Evolutionary conservation across 2,888 invertebrate genomes (phyloP), one percentile per base, ranked within the genome.

Genomic region (Diogma glabrata): DNA sequence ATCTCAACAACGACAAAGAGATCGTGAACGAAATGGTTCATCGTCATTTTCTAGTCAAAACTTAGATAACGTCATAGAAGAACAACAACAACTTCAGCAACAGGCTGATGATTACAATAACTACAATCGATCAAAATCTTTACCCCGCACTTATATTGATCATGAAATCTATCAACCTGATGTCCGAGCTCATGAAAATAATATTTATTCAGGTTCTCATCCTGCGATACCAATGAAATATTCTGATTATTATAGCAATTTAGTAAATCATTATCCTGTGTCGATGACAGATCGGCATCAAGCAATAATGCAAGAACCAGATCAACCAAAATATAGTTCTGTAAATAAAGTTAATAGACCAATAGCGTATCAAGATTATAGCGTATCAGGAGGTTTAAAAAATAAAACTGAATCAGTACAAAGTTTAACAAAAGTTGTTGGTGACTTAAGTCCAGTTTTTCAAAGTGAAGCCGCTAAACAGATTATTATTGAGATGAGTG

Each of bases 381-480:
- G n/a, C n/a, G n/a, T n/a, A n/a, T 4, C 54, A 56, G 17, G 55
- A 43, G 50, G 24, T 24, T 36, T 54, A 22, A 54, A 46, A 50
- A 55, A 53, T 14, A 69, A 69, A 54, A 68, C 70, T 24, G 69
- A 68, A 40, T 70, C 70, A 1, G 57, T 67, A 58, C 69, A 69
- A 57, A 70, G 70, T 49, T 59, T 70, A 3, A 69, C 66, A 36
- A 68, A 69, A 55, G 66, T 67, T 52, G 58, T 69, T 12, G 66
- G 62, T 9, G 79, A 87, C 60, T 65, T 87, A 56, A 87, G 86
- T 20, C 87, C 87, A 0, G 82, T 87, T 51, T 90, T 88, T 67
- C 87, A 88, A 64, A 88, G 88, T 63, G 88, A 88, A 66, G 87
- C 89, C 2, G 89, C 90, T 2, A 79, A 83, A 55, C 86, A 88